Base-by-base conservation (phyloP, 2,888 invertebrate species). In the Tuta absoluta region DNA sequence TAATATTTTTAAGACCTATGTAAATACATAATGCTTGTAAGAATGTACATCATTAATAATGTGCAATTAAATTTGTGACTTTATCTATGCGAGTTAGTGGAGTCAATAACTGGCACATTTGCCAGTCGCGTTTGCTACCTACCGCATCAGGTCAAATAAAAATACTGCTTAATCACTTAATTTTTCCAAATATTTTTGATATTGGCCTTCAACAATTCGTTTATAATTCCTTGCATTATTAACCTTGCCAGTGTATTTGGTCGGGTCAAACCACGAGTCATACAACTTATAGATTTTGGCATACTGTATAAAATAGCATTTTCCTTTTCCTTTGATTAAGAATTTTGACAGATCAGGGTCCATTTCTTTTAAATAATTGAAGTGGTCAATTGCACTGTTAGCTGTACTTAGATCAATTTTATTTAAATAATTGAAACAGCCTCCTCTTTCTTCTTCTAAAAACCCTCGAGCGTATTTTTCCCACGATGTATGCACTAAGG, bases 371-470 rank as follows among this genome's bases (percentile, higher is more conserved):
- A 59, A 8, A 1, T 12, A 38, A 21, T 41, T 21, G 12, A 61
- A 45, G 48, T 61, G 61, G n/a, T 61, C 61, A 12, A 38, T 61
- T 21, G 38, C 61, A 48, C 61, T 61, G 59, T 38, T 59, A 8
- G 33, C 56, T 33, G 24, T 24, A 12, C 17, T 56, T 10, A 1
- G 0, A 56, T 56, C 56, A 33, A 56, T 56, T 24, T 24, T 56
- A 24, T 14, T 1, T 33, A 56, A 56, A 56, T 56, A 56, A 33
- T 33, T 33, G n/a, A 17, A 21, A 28, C 1, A 5, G 5, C 4
- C 14, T 28, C 33, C 28, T 21, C 33, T 56, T 56, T 17, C 24
- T n/a, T 28, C 17, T 17, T 33, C 10, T 8, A 56, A 17, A 33
- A 2, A 17, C 14, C 56, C 56, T 24, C 33, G 28, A 8, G 56